These are phyloP conservation scores for Poeciliopsis gracilis DNA, from an alignment of 2,797 vertebrate species.

Conservation along the genomic window DNA sequence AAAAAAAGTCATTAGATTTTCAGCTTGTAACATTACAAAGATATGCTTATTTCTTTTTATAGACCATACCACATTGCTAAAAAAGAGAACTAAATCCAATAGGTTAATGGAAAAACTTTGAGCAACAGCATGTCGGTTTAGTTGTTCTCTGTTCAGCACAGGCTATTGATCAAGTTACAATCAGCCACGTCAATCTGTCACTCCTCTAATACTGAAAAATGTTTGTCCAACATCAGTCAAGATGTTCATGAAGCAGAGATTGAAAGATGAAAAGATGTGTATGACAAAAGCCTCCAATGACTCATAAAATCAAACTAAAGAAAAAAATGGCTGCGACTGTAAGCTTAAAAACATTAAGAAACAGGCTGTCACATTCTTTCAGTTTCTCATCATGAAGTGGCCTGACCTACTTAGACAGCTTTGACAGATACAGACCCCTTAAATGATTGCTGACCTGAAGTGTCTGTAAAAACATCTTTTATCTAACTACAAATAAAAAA, in stretches of 20 bases:
- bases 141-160: slow-evolving; percentile 37
- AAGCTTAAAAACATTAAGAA: slow-evolving; percentile 55
- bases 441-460: slow-evolving; percentile 26
- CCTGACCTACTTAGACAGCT: slow-evolving; percentile 38
- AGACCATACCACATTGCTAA: slow-evolving; percentile 15
- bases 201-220: slow-evolving; percentile 48
- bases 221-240: slow-evolving; percentile 69
- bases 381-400: slow-evolving; percentile 45
- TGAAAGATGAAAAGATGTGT: slow-evolving; percentile 62
- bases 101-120: slow-evolving; percentile 5
- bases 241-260: slow-evolving; percentile 58
- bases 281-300: slow-evolving; percentile 63
- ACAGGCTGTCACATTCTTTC: slow-evolving; percentile 46
- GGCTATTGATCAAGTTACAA: slow-evolving; percentile 47
- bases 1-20: slow-evolving; percentile 18
- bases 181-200: slow-evolving; percentile 58
- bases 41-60: slow-evolving; percentile 24
- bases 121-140: slow-evolving; percentile 22
- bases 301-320: slow-evolving; percentile 55
- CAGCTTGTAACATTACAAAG: slow-evolving; percentile 19
- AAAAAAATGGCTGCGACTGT: slow-evolving; percentile 40
- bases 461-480: slow-evolving; percentile 30
- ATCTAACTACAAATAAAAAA: slow-evolving; percentile 33
- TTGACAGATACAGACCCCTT: slow-evolving; percentile 46
- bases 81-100: slow-evolving; percentile 12